A percentile compares a stretch with the other conserved stretches of the same genome.
Evolutionary conservation across 1,140 invertebrate genomes (phyloP).

Genomic region (Hyposmocoma kahamanoa): DNA sequence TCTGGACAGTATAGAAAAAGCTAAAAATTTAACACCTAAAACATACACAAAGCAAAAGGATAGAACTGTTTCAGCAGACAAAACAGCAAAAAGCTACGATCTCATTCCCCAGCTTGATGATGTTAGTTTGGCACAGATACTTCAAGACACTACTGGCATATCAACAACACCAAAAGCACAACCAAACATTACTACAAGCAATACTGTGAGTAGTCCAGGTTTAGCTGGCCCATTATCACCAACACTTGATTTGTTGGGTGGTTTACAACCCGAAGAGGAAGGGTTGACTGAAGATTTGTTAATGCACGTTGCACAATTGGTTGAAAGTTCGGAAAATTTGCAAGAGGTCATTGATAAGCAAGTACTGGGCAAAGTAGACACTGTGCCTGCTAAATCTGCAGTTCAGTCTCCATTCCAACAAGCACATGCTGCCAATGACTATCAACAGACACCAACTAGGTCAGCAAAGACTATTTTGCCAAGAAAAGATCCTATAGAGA

Average conservation of each 20-base stretch:
- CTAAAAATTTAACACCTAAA: constrained; percentile 40
- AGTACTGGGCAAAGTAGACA: constrained; percentile 69
- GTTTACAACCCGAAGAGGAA: constrained; percentile 73
- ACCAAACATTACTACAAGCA: constrained; percentile 63
- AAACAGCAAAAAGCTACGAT: constrained; percentile 47
- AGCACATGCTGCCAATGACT: constrained; percentile 23
- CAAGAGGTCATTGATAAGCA: constrained; percentile 81
- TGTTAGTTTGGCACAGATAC: constrained; percentile 62
- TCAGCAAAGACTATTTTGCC: constrained; percentile 28
- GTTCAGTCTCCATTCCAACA: constrained; percentile 28
- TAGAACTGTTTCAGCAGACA: constrained; percentile 33
- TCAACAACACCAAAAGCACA: constrained; percentile 48
- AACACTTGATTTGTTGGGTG: constrained; percentile 63
- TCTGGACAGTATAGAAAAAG: constrained; percentile 32
- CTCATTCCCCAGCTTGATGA: constrained; percentile 66
- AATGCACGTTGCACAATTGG: constrained; percentile 79
- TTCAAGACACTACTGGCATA: constrained; percentile 47
- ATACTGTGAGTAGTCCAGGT: constrained; percentile 57
- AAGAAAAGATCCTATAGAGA: constrained; percentile 78
- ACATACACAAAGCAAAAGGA: constrained; percentile 42
- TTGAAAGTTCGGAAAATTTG: constrained; percentile 78
- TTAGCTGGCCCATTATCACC: constrained; percentile 63
- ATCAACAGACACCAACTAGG: constrained; percentile 37
- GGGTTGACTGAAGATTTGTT: constrained; percentile 79
- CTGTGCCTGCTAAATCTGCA: constrained; percentile 36